A percentile compares a stretch with the other conserved stretches of the same genome.
These are phyloP conservation scores for Lutraria rhynchaena DNA, from an alignment of 1,140 invertebrate genomes.

Conservation along the genomic window DNA sequence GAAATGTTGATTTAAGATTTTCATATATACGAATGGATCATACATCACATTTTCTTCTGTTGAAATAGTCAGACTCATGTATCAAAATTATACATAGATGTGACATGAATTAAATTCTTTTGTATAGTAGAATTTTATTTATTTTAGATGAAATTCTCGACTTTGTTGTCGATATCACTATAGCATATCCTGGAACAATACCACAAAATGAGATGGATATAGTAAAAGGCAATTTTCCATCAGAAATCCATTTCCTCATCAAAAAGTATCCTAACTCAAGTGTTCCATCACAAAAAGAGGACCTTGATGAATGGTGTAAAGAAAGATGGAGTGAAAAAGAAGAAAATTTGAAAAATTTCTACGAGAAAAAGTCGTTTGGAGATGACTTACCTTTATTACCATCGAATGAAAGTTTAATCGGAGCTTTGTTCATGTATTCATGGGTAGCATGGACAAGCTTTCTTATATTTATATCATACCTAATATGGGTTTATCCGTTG, in stretches of 20 bases:
- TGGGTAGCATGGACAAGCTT: conserved; percentile 43
- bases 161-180: conserved; percentile 75
- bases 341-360: conserved; percentile 69
- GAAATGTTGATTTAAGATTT: too few species aligned
- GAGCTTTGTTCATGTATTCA: conserved; percentile 43
- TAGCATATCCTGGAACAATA: conserved; percentile 75
- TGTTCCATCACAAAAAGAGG: conserved; percentile 63
- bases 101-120: too few species aligned
- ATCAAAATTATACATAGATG: too few species aligned
- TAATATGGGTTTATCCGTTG: conserved; percentile 35
- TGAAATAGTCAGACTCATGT: too few species aligned
- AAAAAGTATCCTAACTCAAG: conserved; percentile 58
- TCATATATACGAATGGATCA: too few species aligned
- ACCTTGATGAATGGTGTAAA: conserved; percentile 70
- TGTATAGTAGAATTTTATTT: too few species aligned
- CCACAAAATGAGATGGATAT: conserved; percentile 75
- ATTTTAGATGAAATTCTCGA: conserved; percentile 73
- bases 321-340: conserved; percentile 75
- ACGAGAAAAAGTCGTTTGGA: conserved; percentile 61
- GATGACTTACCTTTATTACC: background rate
- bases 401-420: conserved; percentile 51
- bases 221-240: conserved; percentile 72
- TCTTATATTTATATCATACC: conserved; percentile 38
- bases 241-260: conserved; percentile 77
- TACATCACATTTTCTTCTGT: too few species aligned